A percentile compares a stretch with the other conserved stretches of the same genome.
These are phyloP conservation scores for Autographa pulchrina DNA, from an alignment of 2,888 invertebrate species.

Conservation along the genomic window DNA sequence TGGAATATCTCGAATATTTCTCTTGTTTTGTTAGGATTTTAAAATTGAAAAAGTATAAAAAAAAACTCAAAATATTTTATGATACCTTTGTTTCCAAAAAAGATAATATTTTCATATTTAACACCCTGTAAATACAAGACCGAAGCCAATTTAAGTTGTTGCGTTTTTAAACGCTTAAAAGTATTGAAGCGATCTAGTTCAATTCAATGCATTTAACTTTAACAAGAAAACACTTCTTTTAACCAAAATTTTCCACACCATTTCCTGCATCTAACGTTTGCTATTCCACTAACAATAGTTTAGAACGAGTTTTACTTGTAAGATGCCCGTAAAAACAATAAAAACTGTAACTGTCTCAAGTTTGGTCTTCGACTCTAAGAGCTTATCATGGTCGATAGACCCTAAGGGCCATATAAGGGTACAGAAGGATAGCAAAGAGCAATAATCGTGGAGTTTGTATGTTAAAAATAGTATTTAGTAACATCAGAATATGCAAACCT, in stretches of 20 bases:
- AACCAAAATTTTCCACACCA: neutral
- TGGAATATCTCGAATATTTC: neutral
- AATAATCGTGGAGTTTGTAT: neutral
- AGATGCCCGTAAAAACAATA: constrained; percentile 44
- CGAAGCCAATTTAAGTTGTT: no score
- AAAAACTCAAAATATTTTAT: no score
- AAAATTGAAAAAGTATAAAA: no score
- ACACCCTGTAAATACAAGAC: no score
- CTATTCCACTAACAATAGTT: constrained; percentile 29
- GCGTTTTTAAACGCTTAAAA: no score
- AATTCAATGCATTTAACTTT: neutral
- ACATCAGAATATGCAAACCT: no score
- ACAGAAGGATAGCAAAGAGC: neutral
- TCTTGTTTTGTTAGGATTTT: neutral
- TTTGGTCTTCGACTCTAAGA: constrained; percentile 25
- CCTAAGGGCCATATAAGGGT: constrained; percentile 9
- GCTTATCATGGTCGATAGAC: constrained; percentile 38
- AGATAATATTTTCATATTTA: no score
- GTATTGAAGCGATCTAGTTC: no score
- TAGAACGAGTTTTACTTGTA: constrained; percentile 27
- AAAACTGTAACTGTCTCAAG: constrained; percentile 40
- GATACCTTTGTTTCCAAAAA: no score
- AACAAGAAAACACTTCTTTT: neutral
- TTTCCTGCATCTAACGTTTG: constrained; percentile 1
- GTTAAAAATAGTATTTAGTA: no score